Evolutionary conservation across 2,888 invertebrate species (phyloP), one percentile per base, ranked within the genome.

Genomic region (Dicyrtomina minuta): DNA sequence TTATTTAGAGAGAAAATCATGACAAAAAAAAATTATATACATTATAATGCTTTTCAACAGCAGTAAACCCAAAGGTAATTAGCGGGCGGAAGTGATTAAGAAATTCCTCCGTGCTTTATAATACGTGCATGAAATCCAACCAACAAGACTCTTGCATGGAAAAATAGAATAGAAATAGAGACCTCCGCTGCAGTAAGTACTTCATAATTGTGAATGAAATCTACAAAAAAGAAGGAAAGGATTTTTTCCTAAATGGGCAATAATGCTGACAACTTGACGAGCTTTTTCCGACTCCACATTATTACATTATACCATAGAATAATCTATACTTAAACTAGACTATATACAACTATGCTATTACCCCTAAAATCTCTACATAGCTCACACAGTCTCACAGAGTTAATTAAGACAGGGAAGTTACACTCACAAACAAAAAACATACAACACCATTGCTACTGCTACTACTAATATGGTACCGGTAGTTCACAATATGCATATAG

Each of bases 251-350:
- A 71, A 69, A 69, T 70, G 68, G 73, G 73, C 73, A 73, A 73
- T 73, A 73, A 73, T 71, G 71, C 73, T 73, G 71, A 73, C 69
- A 73, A 73, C 73, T 71, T 69, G 73, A 73, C 71, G 73, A 73
- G 73, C 73, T 73, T 73, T 73, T 68, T 66, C 68, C 68, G 68
- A 65, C 65, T 65, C 65, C 55, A 64, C 33, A 39, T 58, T 5
- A 33, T 8, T n/a, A n/a, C 33, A 33, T 33, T 5, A 33, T 33
- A 33, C 33, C 33, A n/a, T n/a, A n/a, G n/a, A n/a, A n/a, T n/a
- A n/a, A n/a, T n/a, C n/a, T n/a, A n/a, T n/a, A n/a, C n/a, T n/a
- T n/a, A n/a, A n/a, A n/a, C n/a, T n/a, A n/a, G n/a, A n/a, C 33
- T 33, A 33, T 33, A 33, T 33, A 33, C 4, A n/a, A n/a, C n/a